These are phyloP conservation scores for Dipodomys stephensi DNA, from an alignment of 2,113 vertebrate species.

Conservation along the genomic window DNA sequence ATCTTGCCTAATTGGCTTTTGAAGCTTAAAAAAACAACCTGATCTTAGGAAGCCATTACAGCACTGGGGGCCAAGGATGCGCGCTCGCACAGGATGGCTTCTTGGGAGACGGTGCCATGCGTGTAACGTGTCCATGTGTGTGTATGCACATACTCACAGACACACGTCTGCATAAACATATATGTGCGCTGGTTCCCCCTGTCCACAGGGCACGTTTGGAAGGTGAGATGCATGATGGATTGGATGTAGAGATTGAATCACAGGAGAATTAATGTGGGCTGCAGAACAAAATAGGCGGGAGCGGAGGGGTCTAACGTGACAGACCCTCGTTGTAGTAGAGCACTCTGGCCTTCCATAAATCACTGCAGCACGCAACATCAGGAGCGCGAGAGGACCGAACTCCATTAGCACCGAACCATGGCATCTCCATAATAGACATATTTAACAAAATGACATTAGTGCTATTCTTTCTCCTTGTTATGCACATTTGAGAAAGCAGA, in stretches of 20 bases:
- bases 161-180: not conserved
- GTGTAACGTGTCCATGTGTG: not conserved
- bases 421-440: constrained; percentile 67
- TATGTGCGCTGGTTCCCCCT: too few relatives aligned
- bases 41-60: not conserved
- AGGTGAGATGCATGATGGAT: constrained; percentile 41
- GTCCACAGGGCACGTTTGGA: not conserved
- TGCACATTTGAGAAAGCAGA: constrained; percentile 58
- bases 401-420: constrained; percentile 63
- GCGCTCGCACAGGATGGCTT: not conserved
- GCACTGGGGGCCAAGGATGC: not conserved
- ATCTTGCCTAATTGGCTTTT: constrained; percentile 43
- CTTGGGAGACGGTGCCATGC: not conserved
- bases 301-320: constrained; percentile 63
- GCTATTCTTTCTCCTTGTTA: constrained; percentile 65
- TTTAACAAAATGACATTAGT: constrained; percentile 69
- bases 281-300: constrained; percentile 40
- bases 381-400: constrained; percentile 58
- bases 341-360: constrained; percentile 64
- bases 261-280: constrained; percentile 67
- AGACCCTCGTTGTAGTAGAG: constrained; percentile 57
- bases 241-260: constrained; percentile 41
- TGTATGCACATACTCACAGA: too few relatives aligned
- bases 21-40: not conserved
- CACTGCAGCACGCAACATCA: constrained; percentile 56